phyloP scores from a whole-genome alignment of 2,888 invertebrate genomes.

The Dromius quadrimaculatus region DNA sequence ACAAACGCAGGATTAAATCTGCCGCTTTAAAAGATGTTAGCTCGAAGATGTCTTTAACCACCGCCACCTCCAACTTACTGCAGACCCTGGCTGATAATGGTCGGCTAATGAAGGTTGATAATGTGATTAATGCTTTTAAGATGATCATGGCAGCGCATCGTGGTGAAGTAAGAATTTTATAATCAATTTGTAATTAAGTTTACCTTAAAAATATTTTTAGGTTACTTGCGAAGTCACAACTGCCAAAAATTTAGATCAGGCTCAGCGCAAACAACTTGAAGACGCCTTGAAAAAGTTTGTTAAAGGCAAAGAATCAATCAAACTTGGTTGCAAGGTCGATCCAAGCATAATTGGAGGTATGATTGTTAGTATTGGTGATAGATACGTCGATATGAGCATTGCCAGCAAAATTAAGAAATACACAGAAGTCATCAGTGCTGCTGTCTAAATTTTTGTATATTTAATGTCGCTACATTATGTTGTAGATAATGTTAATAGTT shows the following conservation, averaged over 20 bases:
- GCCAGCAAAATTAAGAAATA: slow-evolving; percentile 92
- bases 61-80: slow-evolving; percentile 84
- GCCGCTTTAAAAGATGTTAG: slow-evolving; percentile 76
- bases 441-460: slow-evolving; percentile 74
- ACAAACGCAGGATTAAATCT: slow-evolving; percentile 84
- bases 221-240: slow-evolving; percentile 89
- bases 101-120: slow-evolving; percentile 81
- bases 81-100: slow-evolving; percentile 93
- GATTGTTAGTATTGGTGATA: slow-evolving; percentile 95
- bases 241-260: slow-evolving; percentile 89
- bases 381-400: slow-evolving; percentile 97
- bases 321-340: slow-evolving; percentile 86
- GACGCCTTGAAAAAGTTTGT: slow-evolving; percentile 88
- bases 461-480: slow-evolving; percentile 18
- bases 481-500: slow-evolving; percentile 50
- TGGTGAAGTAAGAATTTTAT: slow-evolving; percentile 77
- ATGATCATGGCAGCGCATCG: slow-evolving; percentile 96
- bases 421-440: slow-evolving; percentile 81
- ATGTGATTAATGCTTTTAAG: slow-evolving; percentile 87
- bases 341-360: slow-evolving; percentile 92
- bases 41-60: slow-evolving; percentile 68
- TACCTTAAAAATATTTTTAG: slow-evolving; percentile 57
- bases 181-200: neutral
- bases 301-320: slow-evolving; percentile 84
- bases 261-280: slow-evolving; percentile 83